Conservation (phyloP, 2,797 vertebrate species). For the Mallotus villosus region DNA sequence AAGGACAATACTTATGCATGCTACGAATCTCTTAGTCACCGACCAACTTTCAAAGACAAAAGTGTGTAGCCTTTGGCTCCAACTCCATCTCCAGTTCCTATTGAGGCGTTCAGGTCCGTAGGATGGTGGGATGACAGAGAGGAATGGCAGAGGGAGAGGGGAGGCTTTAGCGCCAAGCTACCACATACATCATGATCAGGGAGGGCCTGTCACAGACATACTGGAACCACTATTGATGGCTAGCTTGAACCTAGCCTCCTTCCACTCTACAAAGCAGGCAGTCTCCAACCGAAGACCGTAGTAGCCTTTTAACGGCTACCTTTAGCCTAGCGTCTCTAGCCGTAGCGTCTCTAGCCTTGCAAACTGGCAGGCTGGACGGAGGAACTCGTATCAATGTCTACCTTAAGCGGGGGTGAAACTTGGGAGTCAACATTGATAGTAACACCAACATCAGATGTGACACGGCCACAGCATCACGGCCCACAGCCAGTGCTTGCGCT, state of each 20-base stretch:
- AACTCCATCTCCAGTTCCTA: background rate
- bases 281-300: background rate
- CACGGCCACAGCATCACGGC: too few relatives aligned
- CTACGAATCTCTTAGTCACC: background rate
- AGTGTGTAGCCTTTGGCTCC: background rate
- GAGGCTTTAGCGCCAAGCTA: background rate
- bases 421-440: too few relatives aligned
- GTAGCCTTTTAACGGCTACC: background rate
- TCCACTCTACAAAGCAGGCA: background rate
- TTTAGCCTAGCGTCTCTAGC: too few relatives aligned
- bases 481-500: too few relatives aligned
- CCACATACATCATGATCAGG: slow-evolving; percentile 19
- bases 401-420: too few relatives aligned
- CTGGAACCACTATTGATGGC: background rate
- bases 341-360: too few relatives aligned
- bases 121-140: slow-evolving; percentile 3
- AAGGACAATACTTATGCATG: background rate
- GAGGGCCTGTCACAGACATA: slow-evolving; percentile 4
- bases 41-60: background rate
- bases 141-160: background rate
- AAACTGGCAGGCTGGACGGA: too few relatives aligned
- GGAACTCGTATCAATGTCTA: too few relatives aligned
- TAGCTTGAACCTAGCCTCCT: background rate
- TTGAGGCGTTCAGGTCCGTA: background rate
- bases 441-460: too few relatives aligned